Base-by-base conservation (phyloP, 2,888 invertebrate species). In the Hedya salicella region DNA sequence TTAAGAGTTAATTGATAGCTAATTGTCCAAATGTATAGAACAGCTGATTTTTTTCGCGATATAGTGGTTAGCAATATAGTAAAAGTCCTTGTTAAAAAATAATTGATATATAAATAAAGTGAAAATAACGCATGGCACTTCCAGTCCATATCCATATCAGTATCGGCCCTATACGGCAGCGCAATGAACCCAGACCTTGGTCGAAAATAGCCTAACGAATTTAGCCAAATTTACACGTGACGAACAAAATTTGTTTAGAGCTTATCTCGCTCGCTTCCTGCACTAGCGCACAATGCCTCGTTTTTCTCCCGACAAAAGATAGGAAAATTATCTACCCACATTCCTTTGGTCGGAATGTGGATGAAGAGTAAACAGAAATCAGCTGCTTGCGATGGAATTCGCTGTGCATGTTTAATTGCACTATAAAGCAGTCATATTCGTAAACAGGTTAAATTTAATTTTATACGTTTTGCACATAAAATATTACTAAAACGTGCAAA, bases 141-240 rank as follows among this genome's bases (percentile, higher is more conserved):
- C 66, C 19, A 66, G 60, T 9, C 6, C 36, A 30, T 50, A 46
- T 54, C 19, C 49, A 69, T 74, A 67, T 71, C 64, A 68, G 57
- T 68, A 74, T 70, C 70, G 68, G 72, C 82, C 81, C 75, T 79
- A 82, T 75, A 81, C 77, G 83, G 84, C 73, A 71, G 80, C 78
- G 69, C 88, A 81, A 72, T 86, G 88, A 89, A 84, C 88, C 71
- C 77, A 72, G 81, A 81, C 88, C 88, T 88, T 87, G 86, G 76
- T 81, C 78, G 68, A 75, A 86, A 88, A 88, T 88, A 88, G 84
- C 74, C 78, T 78, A 79, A 84, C 75, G 79, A 88, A 83, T 86
- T 83, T 81, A 78, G 81, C 86, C 82, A 85, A 87, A 87, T 84
- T 87, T 85, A 86, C 84, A 79, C 78, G 73, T 73, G 75, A 74